phyloP scores from a whole-genome alignment of 2,888 invertebrate species.

The Harpalus rubripes region DNA sequence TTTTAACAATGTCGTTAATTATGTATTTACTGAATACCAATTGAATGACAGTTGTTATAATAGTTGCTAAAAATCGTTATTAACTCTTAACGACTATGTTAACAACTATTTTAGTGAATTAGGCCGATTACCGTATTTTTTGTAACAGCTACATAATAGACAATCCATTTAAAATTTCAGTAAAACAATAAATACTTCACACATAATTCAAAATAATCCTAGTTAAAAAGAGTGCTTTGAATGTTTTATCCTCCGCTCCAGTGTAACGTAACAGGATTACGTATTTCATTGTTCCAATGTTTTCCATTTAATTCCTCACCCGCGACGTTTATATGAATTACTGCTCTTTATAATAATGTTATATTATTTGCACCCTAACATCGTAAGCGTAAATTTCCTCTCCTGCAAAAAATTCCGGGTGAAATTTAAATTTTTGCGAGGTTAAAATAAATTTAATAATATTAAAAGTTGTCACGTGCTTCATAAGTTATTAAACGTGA shows the following conservation, averaged over 20 bases:
- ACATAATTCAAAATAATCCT: conserved; percentile 3
- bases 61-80: too few relatives aligned
- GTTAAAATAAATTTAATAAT: conserved; percentile 36
- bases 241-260: neutral
- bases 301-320: conserved; percentile 21
- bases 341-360: conserved; percentile 23
- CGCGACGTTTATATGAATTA: conserved; percentile 9
- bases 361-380: conserved; percentile 14
- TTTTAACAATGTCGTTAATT: too few relatives aligned
- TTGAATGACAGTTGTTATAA: too few relatives aligned
- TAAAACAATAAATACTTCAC: conserved; percentile 7
- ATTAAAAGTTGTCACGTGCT: conserved; percentile 23
- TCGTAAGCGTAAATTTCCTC: neutral
- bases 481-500: conserved; percentile 45
- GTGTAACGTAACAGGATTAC: conserved; percentile 16
- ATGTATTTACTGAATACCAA: too few relatives aligned
- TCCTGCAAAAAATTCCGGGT: neutral
- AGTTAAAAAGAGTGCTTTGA: neutral
- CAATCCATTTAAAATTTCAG: neutral
- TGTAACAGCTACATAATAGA: too few relatives aligned
- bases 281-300: conserved; percentile 29
- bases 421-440: conserved; percentile 26
- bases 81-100: too few relatives aligned
- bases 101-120: too few relatives aligned
- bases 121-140: too few relatives aligned